A percentile compares a stretch with the other conserved stretches of the same genome.
Conservation (phyloP, 1,140 invertebrate genomes). For the Neodiprion virginianus region DNA sequence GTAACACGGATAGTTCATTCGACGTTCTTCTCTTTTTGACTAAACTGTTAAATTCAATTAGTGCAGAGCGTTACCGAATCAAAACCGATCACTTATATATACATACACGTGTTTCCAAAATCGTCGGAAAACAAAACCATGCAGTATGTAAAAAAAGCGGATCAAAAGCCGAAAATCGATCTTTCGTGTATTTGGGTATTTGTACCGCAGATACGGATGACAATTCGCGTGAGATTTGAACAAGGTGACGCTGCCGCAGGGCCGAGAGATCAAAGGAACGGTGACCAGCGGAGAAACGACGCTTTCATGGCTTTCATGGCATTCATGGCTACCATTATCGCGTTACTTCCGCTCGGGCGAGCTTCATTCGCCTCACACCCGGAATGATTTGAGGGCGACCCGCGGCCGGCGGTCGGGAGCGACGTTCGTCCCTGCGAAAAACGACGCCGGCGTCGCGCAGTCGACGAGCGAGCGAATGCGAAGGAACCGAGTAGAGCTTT, state of each 20-base stretch:
- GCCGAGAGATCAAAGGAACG: background rate
- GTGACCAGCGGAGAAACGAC: background rate
- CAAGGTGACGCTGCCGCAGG: background rate
- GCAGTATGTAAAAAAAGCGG: no score
- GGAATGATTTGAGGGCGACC: background rate
- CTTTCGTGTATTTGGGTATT: no score
- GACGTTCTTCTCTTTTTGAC: no score
- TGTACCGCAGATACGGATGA: no score
- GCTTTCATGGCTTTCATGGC: slow-evolving; percentile 2
- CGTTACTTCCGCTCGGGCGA: slow-evolving; percentile 3
- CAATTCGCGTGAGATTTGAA: background rate
- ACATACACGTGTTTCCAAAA: no score
- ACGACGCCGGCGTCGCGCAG: background rate
- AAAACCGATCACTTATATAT: no score
- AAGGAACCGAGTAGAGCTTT: background rate
- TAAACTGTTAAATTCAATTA: no score
- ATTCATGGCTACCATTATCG: slow-evolving; percentile 2
- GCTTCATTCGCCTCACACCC: slow-evolving; percentile 2
- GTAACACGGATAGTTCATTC: no score
- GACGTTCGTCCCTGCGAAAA: no score
- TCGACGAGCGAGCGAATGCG: background rate
- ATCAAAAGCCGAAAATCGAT: no score
- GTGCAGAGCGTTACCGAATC: no score
- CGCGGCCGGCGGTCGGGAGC: background rate
- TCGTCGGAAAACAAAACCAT: no score